Base-by-base conservation (phyloP, 2,797 vertebrate genomes). In the Cebuella pygmaea region DNA sequence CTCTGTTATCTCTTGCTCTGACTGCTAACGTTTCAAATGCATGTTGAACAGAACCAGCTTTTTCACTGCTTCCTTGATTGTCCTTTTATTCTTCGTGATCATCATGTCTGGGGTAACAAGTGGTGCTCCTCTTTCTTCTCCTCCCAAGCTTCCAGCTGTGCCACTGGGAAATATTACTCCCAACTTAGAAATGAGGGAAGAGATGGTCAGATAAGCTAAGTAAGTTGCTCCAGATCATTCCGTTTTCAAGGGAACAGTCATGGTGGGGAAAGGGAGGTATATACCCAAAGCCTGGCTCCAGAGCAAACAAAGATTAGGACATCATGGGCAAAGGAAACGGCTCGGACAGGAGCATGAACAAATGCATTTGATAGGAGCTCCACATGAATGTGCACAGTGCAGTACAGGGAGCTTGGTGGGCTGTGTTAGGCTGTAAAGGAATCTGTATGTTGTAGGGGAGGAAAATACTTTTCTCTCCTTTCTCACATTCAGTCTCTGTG, bases 21-120 rank as follows among this genome's bases (percentile, higher is more conserved):
- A 57, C n/a, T 27, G 55, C 82, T 27, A 1, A 86, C n/a, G 44
- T 61, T 80, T 55, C 27, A 8, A 19, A 9, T 5, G 36, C 36
- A 3, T 13, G 22, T 12, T 57, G 70, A 89, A 57, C 55, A 70
- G 50, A 70, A 33, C 44, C 33, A 15, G 20, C 2, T 39, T 70
- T 76, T 61, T 46, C 59, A 41, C 48, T 14, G 5, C 55, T 52
- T 61, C 75, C 72, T 67, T 27, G 44, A 30, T 48, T 1, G 27
- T 26, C 44, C 12, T 61, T 19, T 44, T 24, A 13, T 10, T 59
- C 36, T 17, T 27, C 10, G 4, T 2, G 7, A 33, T 2, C 4
- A 2, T 44, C 5, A 0, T 2, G 14, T 52, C 64, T 76, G 9
- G 44, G 9, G 5, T 12, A n/a, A 55, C 44, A 33, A 0, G 2